Percentiles rank a stretch among this genome's conserved stretches.
Conservation (phyloP, 2,888 invertebrate species). For the Criorhina ranunculi region DNA sequence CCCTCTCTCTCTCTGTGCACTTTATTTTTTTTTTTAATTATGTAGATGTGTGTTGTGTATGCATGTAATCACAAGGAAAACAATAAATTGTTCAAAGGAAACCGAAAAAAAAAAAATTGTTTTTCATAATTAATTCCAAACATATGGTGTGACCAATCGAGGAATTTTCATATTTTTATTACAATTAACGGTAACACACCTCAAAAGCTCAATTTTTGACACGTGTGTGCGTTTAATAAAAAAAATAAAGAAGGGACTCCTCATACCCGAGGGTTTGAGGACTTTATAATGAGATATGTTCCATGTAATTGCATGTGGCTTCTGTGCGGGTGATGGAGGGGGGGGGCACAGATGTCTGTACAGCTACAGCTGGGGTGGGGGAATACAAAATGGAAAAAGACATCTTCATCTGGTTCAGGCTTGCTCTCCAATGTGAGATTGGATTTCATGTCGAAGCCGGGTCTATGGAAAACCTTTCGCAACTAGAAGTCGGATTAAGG, state of each 20-base stretch:
- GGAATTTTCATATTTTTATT: neutral
- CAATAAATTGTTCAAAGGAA: conserved; percentile 29
- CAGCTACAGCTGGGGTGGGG: neutral
- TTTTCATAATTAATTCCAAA: conserved; percentile 28
- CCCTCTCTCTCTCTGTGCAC: neutral
- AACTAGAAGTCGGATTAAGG: too few species aligned
- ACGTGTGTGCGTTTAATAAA: neutral
- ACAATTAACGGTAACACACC: conserved; percentile 23
- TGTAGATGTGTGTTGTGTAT: neutral
- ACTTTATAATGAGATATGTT: neutral
- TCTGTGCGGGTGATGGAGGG: neutral
- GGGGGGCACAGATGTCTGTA: neutral
- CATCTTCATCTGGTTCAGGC: too few species aligned
- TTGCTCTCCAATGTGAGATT: too few species aligned
- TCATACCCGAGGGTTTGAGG: neutral
- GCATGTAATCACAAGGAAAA: neutral
- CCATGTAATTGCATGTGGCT: neutral
- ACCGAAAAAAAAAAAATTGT: neutral
- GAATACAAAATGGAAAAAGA: too few species aligned
- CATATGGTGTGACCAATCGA: conserved; percentile 34
- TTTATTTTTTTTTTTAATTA: conserved; percentile 22
- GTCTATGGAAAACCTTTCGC: too few species aligned
- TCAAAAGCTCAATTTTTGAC: neutral
- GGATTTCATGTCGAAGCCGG: too few species aligned
- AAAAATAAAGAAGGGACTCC: too few species aligned